Conservation (phyloP, 2,888 invertebrate genomes). For the Oligia latruncula region DNA sequence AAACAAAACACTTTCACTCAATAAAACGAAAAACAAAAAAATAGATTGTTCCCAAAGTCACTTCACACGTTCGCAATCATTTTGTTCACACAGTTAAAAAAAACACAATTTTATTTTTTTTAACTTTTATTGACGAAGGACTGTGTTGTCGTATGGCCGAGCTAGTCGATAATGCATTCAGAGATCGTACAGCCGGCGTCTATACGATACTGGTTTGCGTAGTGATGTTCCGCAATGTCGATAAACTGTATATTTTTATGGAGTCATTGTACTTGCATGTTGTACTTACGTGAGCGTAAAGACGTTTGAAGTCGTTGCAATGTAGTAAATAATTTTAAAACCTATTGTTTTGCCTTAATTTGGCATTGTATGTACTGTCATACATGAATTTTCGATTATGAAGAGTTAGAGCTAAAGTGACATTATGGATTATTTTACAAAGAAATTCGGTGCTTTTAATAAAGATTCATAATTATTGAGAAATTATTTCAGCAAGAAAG, state of each 20-base stretch:
- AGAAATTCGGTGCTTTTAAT: background rate
- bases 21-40: constrained; percentile 46
- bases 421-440: background rate
- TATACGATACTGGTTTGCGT: constrained; percentile 70
- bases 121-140: constrained; percentile 54
- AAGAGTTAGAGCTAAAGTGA: background rate
- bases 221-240: constrained; percentile 71
- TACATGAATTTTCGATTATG: background rate
- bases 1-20: constrained; percentile 58
- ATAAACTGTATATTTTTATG: constrained; percentile 56
- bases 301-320: background rate
- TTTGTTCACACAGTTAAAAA: constrained; percentile 51
- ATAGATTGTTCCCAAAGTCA: constrained; percentile 47
- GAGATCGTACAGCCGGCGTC: constrained; percentile 70
- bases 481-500: background rate
- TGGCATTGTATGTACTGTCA: no score
- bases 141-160: constrained; percentile 68
- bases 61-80: constrained; percentile 63
- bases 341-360: constrained; percentile 20
- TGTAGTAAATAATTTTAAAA: background rate
- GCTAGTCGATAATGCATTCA: constrained; percentile 77
- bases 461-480: background rate
- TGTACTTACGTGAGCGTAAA: background rate
- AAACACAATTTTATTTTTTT: constrained; percentile 29
- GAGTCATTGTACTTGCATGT: constrained; percentile 18